These are phyloP conservation scores for Salvator merianae DNA, from an alignment of 2,113 vertebrate genomes.

Conservation along the genomic window DNA sequence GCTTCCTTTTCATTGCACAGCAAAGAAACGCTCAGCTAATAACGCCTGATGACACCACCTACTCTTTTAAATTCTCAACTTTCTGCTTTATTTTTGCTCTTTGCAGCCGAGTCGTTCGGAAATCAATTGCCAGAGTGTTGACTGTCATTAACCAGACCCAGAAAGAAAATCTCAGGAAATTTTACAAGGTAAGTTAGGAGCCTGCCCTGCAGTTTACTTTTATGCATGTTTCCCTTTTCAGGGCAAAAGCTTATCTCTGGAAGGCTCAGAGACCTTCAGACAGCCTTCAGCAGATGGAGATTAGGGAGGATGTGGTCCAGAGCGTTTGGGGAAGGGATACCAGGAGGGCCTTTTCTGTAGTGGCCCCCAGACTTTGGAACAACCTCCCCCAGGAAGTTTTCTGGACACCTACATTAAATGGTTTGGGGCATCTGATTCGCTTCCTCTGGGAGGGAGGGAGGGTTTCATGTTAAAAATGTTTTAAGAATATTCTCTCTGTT, in stretches of 20 bases:
- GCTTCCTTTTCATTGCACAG: neutral
- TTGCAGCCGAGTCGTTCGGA: slow-evolving; percentile 92
- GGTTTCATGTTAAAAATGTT: too few species aligned
- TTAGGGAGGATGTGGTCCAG: neutral
- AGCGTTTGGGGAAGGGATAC: too few species aligned
- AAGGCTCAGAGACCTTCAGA: neutral
- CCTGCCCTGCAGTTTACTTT: rapidly evolving
- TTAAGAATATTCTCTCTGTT: too few species aligned
- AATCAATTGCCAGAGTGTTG: slow-evolving; percentile 94
- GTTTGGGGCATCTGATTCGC: too few species aligned
- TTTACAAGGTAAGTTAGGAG: slow-evolving; percentile 86
- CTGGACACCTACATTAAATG: too few species aligned
- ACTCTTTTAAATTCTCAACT: rapidly evolving
- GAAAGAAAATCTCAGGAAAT: slow-evolving; percentile 97
- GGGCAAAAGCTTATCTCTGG: neutral
- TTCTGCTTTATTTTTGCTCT: rapidly evolving
- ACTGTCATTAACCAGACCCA: slow-evolving; percentile 99
- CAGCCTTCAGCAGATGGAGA: neutral
- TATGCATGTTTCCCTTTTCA: rapidly evolving
- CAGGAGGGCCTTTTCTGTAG: too few species aligned
- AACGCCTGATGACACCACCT: neutral
- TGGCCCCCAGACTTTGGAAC: too few species aligned
- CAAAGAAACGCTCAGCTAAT: neutral
- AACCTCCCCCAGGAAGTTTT: too few species aligned
- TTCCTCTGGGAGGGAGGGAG: too few species aligned